Percentiles rank a stretch among this genome's conserved stretches.
phyloP scores from a whole-genome alignment of 2,113 vertebrate species.

The Colinus virginianus region DNA sequence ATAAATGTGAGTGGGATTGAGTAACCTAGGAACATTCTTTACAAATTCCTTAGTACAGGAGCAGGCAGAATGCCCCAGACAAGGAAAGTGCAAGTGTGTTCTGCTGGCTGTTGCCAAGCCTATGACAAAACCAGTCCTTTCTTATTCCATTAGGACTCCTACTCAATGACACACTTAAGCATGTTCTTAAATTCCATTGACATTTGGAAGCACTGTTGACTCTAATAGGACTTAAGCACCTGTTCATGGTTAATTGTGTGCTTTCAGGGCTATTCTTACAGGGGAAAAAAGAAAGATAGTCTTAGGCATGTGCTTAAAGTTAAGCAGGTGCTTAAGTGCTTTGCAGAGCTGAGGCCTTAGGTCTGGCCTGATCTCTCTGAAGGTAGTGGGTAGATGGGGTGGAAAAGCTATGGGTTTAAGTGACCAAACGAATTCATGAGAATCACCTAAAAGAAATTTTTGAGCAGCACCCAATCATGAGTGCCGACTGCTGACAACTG shows the following conservation, averaged over 20 bases:
- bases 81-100: conserved; percentile 67
- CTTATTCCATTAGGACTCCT: conserved; percentile 51
- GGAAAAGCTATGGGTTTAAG: neutral
- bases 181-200: conserved; percentile 63
- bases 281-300: neutral
- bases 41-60: conserved; percentile 43
- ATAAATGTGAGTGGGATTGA: conserved; percentile 54
- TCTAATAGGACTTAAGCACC: conserved; percentile 71
- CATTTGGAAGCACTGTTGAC: conserved; percentile 70
- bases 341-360: neutral
- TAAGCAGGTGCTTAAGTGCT: conserved; percentile 66
- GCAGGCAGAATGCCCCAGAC: conserved; percentile 54
- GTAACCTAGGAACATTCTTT: conserved; percentile 61
- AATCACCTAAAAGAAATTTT: neutral
- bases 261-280: conserved; percentile 37
- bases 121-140: conserved; percentile 56
- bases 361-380: neutral
- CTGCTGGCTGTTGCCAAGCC: conserved; percentile 57
- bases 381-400: neutral
- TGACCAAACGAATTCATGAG: neutral
- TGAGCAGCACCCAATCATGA: neutral
- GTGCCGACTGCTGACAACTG: neutral
- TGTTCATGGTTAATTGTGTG: conserved; percentile 70
- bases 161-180: conserved; percentile 57
- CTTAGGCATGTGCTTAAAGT: conserved; percentile 65